Evolutionary conservation across 2,797 vertebrate genomes (phyloP), one percentile per base, ranked within the genome.

Genomic region (Melanotaenia trifasciata): DNA sequence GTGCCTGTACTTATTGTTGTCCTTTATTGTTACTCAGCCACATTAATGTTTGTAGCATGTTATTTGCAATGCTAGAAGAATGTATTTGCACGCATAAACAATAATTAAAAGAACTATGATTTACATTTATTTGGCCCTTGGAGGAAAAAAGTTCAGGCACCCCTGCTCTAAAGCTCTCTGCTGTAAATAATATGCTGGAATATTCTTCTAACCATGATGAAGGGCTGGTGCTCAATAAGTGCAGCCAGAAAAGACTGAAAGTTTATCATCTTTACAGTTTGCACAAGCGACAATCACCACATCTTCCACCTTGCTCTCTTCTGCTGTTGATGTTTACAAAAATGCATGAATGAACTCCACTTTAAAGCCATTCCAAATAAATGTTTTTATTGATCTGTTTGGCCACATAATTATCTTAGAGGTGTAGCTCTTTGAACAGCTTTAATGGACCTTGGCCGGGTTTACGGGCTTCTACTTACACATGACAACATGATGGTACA

Each of bases 331-430:
- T 83, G 84, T 83, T 86, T 79, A 61, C 68, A 74, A 82, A 87
- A 87, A 87, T 82, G 86, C 85, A 80, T 63, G 84, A 89, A 87
- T 78, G 84, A 83, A 79, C 83, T 79, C 80, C 81, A 79, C 87
- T 90, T 88, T 81, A 82, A 83, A 86, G 79, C 74, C 66, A 80
- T 87, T 91, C 60, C 64, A 51, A 88, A 88, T 85, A 88, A 90
- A 84, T 72, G 78, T 61, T 83, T 81, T 73, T 81, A 93, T 93
- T 65, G 91, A 93, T 92, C 84, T 92, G 89, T 89, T 88, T 90
- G 76, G 74, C 87, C 74, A 81, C 73, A 74, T 88, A 87, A 90
- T 92, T 91, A 90, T 87, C 84, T 33, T 58, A 83, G 77, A 87
- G 80, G 56, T 86, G 84, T 84, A 81, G 83, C 67, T 75, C 84